phyloP scores from a whole-genome alignment of 2,797 vertebrate genomes.

The Poecilia gillii region DNA sequence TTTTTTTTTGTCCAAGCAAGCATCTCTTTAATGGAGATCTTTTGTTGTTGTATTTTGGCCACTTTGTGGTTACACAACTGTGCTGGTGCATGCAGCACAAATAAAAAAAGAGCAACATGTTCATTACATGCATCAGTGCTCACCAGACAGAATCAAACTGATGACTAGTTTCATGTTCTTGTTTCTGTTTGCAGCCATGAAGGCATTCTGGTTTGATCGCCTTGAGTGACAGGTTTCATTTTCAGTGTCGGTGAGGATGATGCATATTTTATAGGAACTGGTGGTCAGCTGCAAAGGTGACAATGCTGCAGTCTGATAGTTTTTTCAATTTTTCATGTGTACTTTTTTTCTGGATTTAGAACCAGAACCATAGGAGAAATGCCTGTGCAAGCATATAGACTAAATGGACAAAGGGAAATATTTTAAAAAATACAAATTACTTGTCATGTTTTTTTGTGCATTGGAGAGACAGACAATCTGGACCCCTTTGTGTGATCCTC shows the following conservation, averaged over 20 bases:
- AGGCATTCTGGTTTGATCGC: background rate
- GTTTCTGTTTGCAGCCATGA: background rate
- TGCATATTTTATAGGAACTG: background rate
- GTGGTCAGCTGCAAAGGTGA: background rate
- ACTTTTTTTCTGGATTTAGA: slow-evolving; percentile 1
- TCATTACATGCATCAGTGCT: background rate
- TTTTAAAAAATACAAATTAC: slow-evolving; percentile 8
- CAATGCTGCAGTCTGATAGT: background rate
- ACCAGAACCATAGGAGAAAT: background rate
- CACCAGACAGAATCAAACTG: slow-evolving; percentile 2
- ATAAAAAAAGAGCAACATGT: background rate
- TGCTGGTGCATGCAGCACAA: background rate
- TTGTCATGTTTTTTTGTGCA: slow-evolving; percentile 4
- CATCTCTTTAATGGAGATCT: background rate
- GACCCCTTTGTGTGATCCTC: background rate
- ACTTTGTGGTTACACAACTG: slow-evolving; percentile 1
- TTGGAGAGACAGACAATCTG: background rate
- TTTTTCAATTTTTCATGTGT: slow-evolving; percentile 1
- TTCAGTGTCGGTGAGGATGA: background rate
- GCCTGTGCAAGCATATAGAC: slow-evolving; percentile 30
- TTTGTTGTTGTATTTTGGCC: background rate
- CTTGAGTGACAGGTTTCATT: background rate
- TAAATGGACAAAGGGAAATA: background rate
- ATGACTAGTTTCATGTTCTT: slow-evolving; percentile 5
- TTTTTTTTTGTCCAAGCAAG: background rate